A percentile compares a stretch with the other conserved stretches of the same genome.
Conservation (phyloP, 1,140 invertebrate species). For the Babylonia areolata region DNA sequence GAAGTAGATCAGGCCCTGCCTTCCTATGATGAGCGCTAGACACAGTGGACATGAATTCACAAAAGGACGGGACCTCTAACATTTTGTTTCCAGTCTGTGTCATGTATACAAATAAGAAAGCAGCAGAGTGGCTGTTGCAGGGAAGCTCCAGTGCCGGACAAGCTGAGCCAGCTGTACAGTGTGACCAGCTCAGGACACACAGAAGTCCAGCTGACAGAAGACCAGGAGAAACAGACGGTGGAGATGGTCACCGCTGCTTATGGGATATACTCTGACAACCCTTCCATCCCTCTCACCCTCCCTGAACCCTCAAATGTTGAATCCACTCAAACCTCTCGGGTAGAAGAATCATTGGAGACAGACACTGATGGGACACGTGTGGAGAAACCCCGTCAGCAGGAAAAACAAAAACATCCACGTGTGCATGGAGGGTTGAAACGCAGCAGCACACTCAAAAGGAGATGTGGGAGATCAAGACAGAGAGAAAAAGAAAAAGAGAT, state of each 20-base stretch:
- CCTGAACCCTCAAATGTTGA: background rate
- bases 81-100: too few relatives aligned
- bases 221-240: constrained; percentile 35
- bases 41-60: too few relatives aligned
- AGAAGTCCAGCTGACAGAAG: constrained; percentile 27
- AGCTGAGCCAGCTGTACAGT: background rate
- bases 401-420: background rate
- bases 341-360: background rate
- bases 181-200: background rate
- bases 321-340: background rate
- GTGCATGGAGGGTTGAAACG: too few relatives aligned
- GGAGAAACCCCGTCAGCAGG: background rate
- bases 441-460: too few relatives aligned
- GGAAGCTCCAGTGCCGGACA: constrained; percentile 16
- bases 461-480: background rate
- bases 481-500: background rate
- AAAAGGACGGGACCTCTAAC: too few relatives aligned
- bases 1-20: too few relatives aligned
- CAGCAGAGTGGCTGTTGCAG: background rate
- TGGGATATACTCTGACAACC: background rate
- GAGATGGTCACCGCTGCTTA: constrained; percentile 13
- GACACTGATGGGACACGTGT: background rate
- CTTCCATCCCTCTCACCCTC: constrained; percentile 14
- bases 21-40: too few relatives aligned
- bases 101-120: too few relatives aligned